phyloP scores from a whole-genome alignment of 2,797 vertebrate species.

The Periparus ater region DNA sequence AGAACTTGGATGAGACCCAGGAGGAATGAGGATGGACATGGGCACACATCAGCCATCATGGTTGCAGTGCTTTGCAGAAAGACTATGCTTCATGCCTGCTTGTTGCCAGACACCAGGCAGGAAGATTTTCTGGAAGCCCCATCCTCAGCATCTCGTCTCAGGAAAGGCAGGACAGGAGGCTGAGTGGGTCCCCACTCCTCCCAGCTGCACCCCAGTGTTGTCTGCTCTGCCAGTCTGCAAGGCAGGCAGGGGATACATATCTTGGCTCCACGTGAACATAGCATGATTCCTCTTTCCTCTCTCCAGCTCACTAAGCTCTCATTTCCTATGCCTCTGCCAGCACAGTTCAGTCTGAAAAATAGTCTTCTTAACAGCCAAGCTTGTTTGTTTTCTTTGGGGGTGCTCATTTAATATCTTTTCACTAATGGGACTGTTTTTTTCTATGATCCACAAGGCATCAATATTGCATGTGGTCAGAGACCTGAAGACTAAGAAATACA shows the following conservation, averaged over 20 bases:
- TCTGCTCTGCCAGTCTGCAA: rapidly evolving
- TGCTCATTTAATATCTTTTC: constrained; percentile 7
- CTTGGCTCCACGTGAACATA: not conserved
- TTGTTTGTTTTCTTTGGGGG: not conserved
- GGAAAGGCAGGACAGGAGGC: not conserved
- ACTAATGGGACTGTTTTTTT: not conserved
- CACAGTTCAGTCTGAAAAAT: not conserved
- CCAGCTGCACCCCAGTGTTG: not conserved
- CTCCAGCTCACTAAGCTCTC: not conserved
- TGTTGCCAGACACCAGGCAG: not conserved
- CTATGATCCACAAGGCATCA: not conserved
- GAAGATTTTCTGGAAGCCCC: not conserved
- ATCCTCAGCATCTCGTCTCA: not conserved
- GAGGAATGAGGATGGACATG: not conserved
- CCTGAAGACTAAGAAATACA: not conserved
- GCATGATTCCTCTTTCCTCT: not conserved
- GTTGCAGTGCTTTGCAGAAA: not conserved
- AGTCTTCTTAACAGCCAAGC: not conserved
- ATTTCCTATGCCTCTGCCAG: not conserved
- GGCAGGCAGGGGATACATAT: not conserved
- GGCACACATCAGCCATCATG: rapidly evolving
- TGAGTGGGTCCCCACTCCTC: rapidly evolving
- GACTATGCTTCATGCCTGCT: not conserved
- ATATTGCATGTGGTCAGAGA: not conserved
- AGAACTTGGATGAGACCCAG: not conserved